A percentile compares a stretch with the other conserved stretches of the same genome.
Conservation (phyloP, 1,140 invertebrate genomes). For the Drosophila carrolli region DNA sequence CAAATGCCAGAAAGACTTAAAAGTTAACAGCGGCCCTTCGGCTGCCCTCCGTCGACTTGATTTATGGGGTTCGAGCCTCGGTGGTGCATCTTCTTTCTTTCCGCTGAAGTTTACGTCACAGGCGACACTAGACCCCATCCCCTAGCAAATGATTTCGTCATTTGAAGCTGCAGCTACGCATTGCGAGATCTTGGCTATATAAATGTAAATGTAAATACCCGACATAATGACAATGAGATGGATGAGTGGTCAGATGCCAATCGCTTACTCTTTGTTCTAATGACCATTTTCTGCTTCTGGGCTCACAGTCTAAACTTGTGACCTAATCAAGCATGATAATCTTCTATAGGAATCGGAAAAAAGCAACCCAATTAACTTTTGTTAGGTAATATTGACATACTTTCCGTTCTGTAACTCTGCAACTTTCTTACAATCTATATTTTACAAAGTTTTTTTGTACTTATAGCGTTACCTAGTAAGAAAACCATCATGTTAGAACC, state of each 20-base stretch:
- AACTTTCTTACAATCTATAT: neutral
- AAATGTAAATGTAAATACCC: conserved; percentile 1
- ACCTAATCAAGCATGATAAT: conserved; percentile 26
- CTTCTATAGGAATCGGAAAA: neutral
- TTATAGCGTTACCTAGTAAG: too few relatives aligned
- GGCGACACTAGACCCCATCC: conserved; percentile 17
- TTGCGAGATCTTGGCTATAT: conserved; percentile 19
- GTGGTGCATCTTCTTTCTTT: conserved; percentile 37
- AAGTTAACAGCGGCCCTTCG: conserved; percentile 44
- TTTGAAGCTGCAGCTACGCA: conserved; percentile 19
- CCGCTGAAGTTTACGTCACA: conserved; percentile 37
- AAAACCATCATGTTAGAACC: too few relatives aligned
- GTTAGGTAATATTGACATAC: conserved; percentile 10
- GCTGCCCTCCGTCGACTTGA: conserved; percentile 24
- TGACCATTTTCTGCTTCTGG: neutral
- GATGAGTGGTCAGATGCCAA: conserved; percentile 12
- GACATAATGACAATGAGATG: conserved; percentile 35
- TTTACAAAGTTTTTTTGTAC: too few relatives aligned
- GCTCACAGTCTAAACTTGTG: conserved; percentile 11
- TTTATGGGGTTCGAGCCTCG: conserved; percentile 25
- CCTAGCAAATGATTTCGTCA: conserved; percentile 42
- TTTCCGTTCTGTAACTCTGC: conserved; percentile 4
- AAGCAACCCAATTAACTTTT: conserved; percentile 17
- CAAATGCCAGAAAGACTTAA: conserved; percentile 43
- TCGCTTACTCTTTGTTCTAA: conserved; percentile 22